A percentile compares a stretch with the other conserved stretches of the same genome.
Evolutionary conservation across 2,113 vertebrate genomes (phyloP).

Genomic region (Nothocercus nigrocapillus): DNA sequence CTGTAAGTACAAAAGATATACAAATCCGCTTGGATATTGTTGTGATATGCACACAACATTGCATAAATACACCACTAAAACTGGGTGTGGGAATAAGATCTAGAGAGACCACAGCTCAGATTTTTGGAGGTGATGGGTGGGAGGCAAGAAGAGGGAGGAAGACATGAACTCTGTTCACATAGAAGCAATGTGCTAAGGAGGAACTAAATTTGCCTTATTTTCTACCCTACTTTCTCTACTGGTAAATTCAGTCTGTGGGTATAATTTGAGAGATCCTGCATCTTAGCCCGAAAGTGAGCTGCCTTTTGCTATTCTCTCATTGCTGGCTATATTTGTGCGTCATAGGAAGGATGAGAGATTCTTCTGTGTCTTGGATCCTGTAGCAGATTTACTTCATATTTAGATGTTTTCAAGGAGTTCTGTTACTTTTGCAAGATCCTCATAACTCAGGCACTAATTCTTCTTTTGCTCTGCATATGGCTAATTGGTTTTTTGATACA

Average conservation of each 20-base stretch:
- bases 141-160: not conserved
- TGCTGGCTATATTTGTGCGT: not conserved
- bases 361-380: not conserved
- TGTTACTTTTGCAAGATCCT: not conserved
- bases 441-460: not conserved
- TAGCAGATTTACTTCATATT: not conserved
- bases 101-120: not conserved
- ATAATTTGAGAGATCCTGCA: not conserved
- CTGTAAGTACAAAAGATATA: not conserved
- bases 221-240: not conserved
- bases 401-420: not conserved
- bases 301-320: not conserved
- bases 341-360: not conserved
- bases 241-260: conserved; percentile 8
- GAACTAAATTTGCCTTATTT: not conserved
- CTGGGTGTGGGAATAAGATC: not conserved
- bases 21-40: not conserved
- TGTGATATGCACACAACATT: not conserved
- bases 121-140: not conserved
- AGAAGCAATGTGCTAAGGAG: not conserved
- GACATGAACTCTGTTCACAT: not conserved
- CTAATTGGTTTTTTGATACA: conserved; percentile 1
- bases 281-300: not conserved
- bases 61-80: not conserved
- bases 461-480: not conserved